Evolutionary conservation across 2,113 vertebrate species (phyloP).

Genomic region (Rhizomys pruinosus): DNA sequence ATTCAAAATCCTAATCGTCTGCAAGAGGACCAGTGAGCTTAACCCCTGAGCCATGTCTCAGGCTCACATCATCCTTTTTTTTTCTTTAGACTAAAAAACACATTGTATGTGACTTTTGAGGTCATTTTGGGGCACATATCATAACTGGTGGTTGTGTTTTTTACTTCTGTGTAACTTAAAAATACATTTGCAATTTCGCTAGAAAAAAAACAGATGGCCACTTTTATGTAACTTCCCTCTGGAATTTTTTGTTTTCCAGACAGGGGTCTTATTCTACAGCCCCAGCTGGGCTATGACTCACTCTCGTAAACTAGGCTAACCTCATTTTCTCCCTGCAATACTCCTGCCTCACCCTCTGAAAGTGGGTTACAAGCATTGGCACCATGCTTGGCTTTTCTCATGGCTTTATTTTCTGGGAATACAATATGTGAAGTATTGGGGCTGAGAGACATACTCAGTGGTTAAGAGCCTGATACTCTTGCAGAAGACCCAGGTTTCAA

Average conservation of each 20-base stretch:
- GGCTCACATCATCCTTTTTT: too few species aligned
- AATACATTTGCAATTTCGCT: background rate
- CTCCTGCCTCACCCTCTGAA: background rate
- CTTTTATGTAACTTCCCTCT: background rate
- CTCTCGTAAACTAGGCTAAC: background rate
- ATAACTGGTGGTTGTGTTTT: conserved; percentile 25
- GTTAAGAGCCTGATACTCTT: too few species aligned
- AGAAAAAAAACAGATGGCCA: background rate
- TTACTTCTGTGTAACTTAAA: conserved; percentile 16
- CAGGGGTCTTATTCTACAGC: background rate
- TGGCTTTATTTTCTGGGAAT: background rate
- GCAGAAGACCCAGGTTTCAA: too few species aligned
- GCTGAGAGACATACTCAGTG: too few species aligned
- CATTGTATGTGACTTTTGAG: background rate
- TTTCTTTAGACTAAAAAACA: conserved; percentile 55
- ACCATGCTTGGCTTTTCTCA: background rate
- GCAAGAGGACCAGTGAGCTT: too few species aligned
- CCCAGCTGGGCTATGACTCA: background rate
- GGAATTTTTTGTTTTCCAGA: background rate
- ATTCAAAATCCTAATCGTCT: too few species aligned
- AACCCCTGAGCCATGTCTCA: too few species aligned
- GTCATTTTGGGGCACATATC: background rate
- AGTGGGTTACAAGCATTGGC: background rate
- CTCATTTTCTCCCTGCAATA: too few species aligned
- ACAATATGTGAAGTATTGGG: too few species aligned